Conservation (phyloP, 1,140 invertebrate species). For the Zaprionus inermis region DNA sequence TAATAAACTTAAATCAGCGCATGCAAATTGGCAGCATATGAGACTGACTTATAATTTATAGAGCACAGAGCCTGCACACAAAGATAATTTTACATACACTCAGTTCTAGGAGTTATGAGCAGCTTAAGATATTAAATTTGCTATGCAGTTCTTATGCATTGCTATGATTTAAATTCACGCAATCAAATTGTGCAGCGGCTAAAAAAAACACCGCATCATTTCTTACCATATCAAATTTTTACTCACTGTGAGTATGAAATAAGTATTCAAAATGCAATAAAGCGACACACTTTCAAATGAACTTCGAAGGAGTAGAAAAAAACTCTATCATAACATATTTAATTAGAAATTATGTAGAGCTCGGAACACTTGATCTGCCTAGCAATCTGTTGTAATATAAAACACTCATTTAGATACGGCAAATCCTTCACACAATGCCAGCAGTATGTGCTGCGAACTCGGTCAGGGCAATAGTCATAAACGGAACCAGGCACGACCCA, state of each 20-base stretch:
- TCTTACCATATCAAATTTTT: too few relatives aligned
- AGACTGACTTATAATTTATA: not conserved
- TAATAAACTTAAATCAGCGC: slow-evolving; percentile 3
- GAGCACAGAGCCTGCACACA: not conserved
- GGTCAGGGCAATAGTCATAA: slow-evolving; percentile 27
- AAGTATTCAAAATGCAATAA: too few relatives aligned
- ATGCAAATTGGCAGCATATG: not conserved
- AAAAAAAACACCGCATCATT: too few relatives aligned
- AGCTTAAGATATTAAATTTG: not conserved
- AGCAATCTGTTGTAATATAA: not conserved
- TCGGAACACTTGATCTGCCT: not conserved
- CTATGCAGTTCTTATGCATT: not conserved
- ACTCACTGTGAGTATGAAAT: too few relatives aligned
- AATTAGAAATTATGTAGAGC: not conserved
- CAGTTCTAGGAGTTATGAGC: not conserved
- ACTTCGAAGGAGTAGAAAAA: not conserved
- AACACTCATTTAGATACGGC: not conserved
- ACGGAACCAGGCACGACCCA: not conserved
- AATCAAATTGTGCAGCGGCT: too few relatives aligned
- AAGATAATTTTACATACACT: not conserved
- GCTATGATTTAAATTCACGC: too few relatives aligned
- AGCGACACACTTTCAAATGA: too few relatives aligned
- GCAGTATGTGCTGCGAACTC: slow-evolving; percentile 5
- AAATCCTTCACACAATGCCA: slow-evolving; percentile 3
- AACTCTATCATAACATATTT: not conserved